Evolutionary conservation across 92 coral and sea anemone species (phyloP), one percentile per base, ranked within the genome.

Genomic region (Pocillopora meandrina): DNA sequence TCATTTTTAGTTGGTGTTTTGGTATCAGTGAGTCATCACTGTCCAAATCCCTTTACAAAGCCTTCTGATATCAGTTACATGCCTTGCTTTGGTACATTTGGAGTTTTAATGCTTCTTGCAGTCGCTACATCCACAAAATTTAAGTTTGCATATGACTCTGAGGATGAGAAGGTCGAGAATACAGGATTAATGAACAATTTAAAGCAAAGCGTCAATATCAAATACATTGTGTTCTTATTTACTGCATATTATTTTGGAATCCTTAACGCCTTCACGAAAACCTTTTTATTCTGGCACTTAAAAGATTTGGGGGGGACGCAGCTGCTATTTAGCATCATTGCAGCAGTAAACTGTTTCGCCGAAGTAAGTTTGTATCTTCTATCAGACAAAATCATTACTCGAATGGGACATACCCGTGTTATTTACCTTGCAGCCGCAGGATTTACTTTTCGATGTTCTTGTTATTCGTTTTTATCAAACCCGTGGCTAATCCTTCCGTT

Each of bases 261-360:
- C 26, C 75, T 89, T 59, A 87, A 86, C 80, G 90, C 96, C 36
- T 93, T 93, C 56, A 90, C 80, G 78, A 93, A 93, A 74, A 88
- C 93, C 11, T 93, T 93, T 65, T 74, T 93, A 26, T 93, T 93
- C 67, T 93, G 96, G 96, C 87, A 87, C 75, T 82, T 93, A 3
- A 93, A 93, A 71, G 96, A 93, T 57, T 78, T 93, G 31, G 96
- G 96, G 12, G 96, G 96, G 13, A 85, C 86, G 4, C 93, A 91
- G 86, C 72, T 90, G 36, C 80, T 93, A 21, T 93, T 93, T 75
- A 90, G 93, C 82, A 67, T 93, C 26, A 82, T 93, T 19, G 77
- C 93, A 5, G 96, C 96, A 3, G 80, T 90, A 33, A 89, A 90
- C 77, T 93, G 96, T 72, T 77, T 87, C 59, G 92, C 91, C 60